These are phyloP conservation scores for Globodera ellingtonae DNA, from an alignment of 1,140 invertebrate species.

Conservation along the genomic window DNA sequence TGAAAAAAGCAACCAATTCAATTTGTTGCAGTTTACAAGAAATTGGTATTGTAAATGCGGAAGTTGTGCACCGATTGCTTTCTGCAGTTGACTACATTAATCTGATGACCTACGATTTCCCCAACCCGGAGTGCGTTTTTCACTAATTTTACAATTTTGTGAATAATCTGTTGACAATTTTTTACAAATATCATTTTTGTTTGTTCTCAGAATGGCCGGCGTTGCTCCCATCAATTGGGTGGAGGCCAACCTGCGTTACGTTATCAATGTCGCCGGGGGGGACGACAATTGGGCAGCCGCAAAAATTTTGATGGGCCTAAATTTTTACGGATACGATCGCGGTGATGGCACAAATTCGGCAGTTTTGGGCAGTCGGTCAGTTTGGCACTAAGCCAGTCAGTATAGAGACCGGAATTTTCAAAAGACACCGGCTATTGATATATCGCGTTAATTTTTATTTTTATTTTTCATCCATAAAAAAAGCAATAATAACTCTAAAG, in stretches of 20 bases:
- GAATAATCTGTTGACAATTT: neutral
- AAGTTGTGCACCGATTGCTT: slow-evolving; percentile 28
- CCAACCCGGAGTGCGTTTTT: slow-evolving; percentile 24
- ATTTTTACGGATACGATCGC: slow-evolving; percentile 39
- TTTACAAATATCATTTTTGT: neutral
- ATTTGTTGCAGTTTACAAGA: slow-evolving; percentile 33
- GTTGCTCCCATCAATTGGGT: slow-evolving; percentile 35
- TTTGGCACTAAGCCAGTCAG: neutral
- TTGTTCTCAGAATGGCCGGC: slow-evolving; percentile 19
- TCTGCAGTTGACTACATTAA: slow-evolving; percentile 45
- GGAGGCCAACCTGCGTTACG: slow-evolving; percentile 38
- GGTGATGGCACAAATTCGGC: slow-evolving; percentile 26
- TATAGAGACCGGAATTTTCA: neutral
- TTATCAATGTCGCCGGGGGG: slow-evolving; percentile 17
- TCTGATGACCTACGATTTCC: slow-evolving; percentile 58
- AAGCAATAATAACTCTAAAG: too few relatives aligned
- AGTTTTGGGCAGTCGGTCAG: slow-evolving; percentile 27
- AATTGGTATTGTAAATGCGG: slow-evolving; percentile 41
- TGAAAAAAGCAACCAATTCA: too few relatives aligned
- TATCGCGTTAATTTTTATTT: too few relatives aligned
- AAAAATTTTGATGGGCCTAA: slow-evolving; percentile 35
- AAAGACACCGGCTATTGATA: too few relatives aligned
- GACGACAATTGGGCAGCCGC: neutral
- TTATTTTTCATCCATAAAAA: too few relatives aligned
- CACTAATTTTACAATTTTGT: neutral